Evolutionary conservation across 2,888 invertebrate species (phyloP), one percentile per base, ranked within the genome.

Genomic region (Adela reaumurella): DNA sequence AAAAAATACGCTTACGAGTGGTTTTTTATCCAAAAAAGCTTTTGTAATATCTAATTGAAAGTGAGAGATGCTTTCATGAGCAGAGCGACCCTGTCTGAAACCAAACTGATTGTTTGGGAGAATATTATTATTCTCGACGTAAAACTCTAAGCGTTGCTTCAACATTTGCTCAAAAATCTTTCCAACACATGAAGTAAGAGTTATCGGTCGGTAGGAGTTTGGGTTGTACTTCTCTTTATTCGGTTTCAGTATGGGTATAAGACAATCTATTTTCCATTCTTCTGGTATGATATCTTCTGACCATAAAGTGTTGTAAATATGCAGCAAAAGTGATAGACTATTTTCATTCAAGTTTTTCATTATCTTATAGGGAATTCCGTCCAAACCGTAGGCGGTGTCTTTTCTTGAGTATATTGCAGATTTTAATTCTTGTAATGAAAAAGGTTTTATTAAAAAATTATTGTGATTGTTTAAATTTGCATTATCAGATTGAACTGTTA

Each of bases 91-190:
- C 2, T 42, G 19, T 16, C 47, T 20, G 45, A 53, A 53, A 18
- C 52, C 52, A 47, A 50, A 50, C 42, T 52, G 49, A 48, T 52
- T 51, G 14, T 5, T 17, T 44, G 51, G 53, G 48, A 51, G 44
- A 16, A 51, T 6, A 41, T 44, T 44, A 43, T 53, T 50, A n/a
- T 11, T 46, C 35, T 50, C 50, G 24, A 52, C 43, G 19, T 20
- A 47, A 49, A 48, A 50, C 14, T 50, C 50, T 14, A 35, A 11
- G 14, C 35, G 35, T 8, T 49, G 49, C 28, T 51, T 51, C 3
- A 51, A 5, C 16, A 49, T 19, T 43, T 51, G 49, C 19, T 51
- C 49, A 19, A 51, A 51, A 10, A 48, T 42, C 29, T 48, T 51
- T 5, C 35, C 43, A 16, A 49, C 19, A 41, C 51, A 50, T 16